Evolutionary conservation across 1,140 invertebrate species (phyloP), one percentile per base, ranked within the genome.

Genomic region (Rhynchophorus ferrugineus): DNA sequence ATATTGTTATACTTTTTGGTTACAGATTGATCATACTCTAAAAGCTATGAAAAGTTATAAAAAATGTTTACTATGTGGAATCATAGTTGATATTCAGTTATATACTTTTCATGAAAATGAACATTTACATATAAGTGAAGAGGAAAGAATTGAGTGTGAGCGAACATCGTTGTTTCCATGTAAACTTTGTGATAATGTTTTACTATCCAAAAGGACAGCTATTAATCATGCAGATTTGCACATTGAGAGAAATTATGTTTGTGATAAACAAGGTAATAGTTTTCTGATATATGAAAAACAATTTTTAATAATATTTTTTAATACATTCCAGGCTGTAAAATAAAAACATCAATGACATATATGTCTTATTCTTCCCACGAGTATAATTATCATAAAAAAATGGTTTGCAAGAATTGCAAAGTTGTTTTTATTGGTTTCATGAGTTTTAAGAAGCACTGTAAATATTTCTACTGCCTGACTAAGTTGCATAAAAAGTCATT

Each of bases 61-160:
- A 20, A 41, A 41, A 41, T 41, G 38, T 41, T n/a, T 41, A 8
- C n/a, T 41, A 11, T 41, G 38, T 17, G 38, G 38, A 6, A 3
- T 41, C 17, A 2, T 41, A 20, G 38, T 41, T 3, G 38, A 41
- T 1, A 18, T 1, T 2, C 17, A 41, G 1, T 18, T 1, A 6
- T 41, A 39, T 41, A 18, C 17, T 19, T 14, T 17, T 7, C 38
- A 41, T 41, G 16, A 18, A 18, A 41, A 41, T 19, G 2, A 17
- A 1, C 38, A 41, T n/a, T 41, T 41, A 19, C 14, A 41, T 17
- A 41, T 41, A 18, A 41, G 3, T 8, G 8, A 1, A 18, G 38
- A n/a, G 3, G 38, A 41, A 20, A 9, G 17, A 3, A 41, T 18
- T 11, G 17, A 41, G 6, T 41, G 38, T 19, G 38, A 41, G n/a